Evolutionary conservation across 1,140 invertebrate species (phyloP).

Genomic region (Eupristina koningsbergeri): DNA sequence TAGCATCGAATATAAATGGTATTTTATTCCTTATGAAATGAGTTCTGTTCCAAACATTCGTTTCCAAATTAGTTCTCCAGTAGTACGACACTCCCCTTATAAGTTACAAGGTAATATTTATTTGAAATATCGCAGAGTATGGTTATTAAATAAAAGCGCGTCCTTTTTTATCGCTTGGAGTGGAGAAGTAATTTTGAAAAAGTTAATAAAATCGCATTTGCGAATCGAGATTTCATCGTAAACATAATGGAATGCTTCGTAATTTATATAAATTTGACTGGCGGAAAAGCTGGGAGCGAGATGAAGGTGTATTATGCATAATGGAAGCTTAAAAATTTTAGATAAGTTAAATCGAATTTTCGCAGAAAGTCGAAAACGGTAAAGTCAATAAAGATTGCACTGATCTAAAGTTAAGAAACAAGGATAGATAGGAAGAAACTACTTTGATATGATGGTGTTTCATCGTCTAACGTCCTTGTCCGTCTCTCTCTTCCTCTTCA

Average conservation of each 20-base stretch:
- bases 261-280: background rate
- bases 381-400: conserved; percentile 10
- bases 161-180: background rate
- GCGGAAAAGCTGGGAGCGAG: background rate
- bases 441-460: conserved; percentile 27
- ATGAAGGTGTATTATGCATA: background rate
- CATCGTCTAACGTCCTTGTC: background rate
- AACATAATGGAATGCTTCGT: background rate
- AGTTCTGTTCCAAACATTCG: conserved; percentile 13
- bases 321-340: background rate
- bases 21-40: conserved; percentile 3
- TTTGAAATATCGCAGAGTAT: background rate
- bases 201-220: background rate
- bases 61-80: conserved; percentile 15
- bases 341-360: conserved; percentile 20
- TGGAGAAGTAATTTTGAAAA: background rate
- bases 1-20: conserved; percentile 27
- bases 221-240: background rate
- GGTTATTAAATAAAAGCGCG: background rate
- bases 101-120: conserved; percentile 21
- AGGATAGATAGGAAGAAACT: conserved; percentile 21
- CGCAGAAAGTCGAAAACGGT: conserved; percentile 13
- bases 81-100: background rate
- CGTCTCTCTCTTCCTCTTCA: background rate
- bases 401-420: conserved; percentile 36